These are phyloP conservation scores for Meloidogyne chitwoodi DNA, from an alignment of 1,140 invertebrate species.

Conservation along the genomic window DNA sequence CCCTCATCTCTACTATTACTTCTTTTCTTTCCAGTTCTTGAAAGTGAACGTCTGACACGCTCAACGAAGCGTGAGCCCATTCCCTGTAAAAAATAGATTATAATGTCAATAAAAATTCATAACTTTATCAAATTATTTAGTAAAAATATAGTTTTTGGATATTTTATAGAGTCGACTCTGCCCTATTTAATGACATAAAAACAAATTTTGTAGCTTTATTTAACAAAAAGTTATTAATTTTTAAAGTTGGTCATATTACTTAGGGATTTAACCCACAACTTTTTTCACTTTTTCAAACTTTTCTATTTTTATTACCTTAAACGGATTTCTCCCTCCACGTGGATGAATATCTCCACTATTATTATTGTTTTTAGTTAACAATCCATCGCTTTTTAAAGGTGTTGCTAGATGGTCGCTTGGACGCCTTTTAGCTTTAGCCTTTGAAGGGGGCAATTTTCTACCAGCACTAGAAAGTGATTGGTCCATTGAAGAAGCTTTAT, in stretches of 20 bases:
- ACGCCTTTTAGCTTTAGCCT: background rate
- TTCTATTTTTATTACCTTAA: constrained; percentile 36
- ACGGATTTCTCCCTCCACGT: constrained; percentile 57
- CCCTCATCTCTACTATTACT: constrained; percentile 13
- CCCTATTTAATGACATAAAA: no score
- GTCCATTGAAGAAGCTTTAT: background rate
- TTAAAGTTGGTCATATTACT: no score
- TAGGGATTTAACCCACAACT: no score
- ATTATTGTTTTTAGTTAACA: background rate
- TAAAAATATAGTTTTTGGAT: no score
- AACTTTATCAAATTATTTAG: no score
- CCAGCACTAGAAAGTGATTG: background rate
- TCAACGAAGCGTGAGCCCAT: constrained; percentile 58
- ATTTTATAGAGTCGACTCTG: no score
- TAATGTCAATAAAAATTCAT: no score
- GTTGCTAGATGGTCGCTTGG: background rate
- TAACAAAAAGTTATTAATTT: no score
- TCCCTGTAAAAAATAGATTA: background rate
- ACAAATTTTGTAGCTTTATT: no score
- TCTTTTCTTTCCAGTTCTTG: constrained; percentile 27
- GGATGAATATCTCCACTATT: constrained; percentile 22
- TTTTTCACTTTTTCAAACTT: no score
- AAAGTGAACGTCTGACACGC: constrained; percentile 51
- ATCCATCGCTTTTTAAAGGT: background rate
- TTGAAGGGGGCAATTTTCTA: background rate